Percentiles rank a stretch among this genome's conserved stretches.
Evolutionary conservation across 2,797 vertebrate species (phyloP).

Genomic region (Mastacembelus armatus): DNA sequence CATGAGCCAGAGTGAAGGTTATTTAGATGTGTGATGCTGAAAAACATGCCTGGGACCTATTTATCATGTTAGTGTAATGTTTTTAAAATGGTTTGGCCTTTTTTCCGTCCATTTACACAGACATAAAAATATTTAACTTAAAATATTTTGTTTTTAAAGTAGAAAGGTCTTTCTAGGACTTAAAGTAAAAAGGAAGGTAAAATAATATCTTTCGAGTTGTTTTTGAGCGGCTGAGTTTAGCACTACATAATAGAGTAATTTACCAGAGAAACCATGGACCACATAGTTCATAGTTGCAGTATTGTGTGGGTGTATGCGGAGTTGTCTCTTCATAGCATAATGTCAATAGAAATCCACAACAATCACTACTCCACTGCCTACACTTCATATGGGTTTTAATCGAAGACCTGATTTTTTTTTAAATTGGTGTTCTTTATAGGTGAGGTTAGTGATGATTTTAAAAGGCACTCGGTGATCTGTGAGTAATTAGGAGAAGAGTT

Average conservation of each 20-base stretch:
- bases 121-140: slow-evolving; percentile 8
- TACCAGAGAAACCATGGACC: slow-evolving; percentile 39
- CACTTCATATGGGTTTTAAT: slow-evolving; percentile 73
- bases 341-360: slow-evolving; percentile 72
- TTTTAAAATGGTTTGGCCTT: slow-evolving; percentile 16
- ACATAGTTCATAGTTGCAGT: slow-evolving; percentile 50
- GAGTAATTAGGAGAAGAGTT: slow-evolving; percentile 72
- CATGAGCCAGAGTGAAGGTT: slow-evolving; percentile 21
- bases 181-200: slow-evolving; percentile 5
- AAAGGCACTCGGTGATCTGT: slow-evolving; percentile 77
- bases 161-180: background rate
- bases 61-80: slow-evolving; percentile 16
- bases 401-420: slow-evolving; percentile 76
- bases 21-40: slow-evolving; percentile 16
- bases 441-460: slow-evolving; percentile 76
- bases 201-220: slow-evolving; percentile 14
- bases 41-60: slow-evolving; percentile 20
- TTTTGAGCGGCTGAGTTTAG: slow-evolving; percentile 28
- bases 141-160: background rate
- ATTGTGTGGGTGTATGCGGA: slow-evolving; percentile 36
- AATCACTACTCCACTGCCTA: slow-evolving; percentile 70
- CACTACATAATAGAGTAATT: slow-evolving; percentile 38
- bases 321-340: slow-evolving; percentile 59
- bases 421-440: slow-evolving; percentile 80
- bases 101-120: slow-evolving; percentile 1